Evolutionary conservation across 2,797 vertebrate species (phyloP), one percentile per base, ranked within the genome.

Genomic region (Choloepus didactylus): DNA sequence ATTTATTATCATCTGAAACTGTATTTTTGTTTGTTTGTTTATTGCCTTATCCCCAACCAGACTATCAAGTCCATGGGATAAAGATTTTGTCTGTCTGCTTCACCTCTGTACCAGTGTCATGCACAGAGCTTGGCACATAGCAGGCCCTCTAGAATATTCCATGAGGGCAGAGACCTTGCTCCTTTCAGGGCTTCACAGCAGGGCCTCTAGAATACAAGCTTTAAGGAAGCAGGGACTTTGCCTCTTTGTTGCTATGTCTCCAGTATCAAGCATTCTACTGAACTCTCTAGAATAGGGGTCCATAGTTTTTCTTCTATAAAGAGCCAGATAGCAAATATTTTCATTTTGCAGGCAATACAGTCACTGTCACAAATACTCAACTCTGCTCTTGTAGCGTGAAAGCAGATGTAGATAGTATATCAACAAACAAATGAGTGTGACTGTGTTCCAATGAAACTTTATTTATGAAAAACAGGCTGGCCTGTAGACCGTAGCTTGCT

Each of bases 391-490:
- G 6, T 60, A 29, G 4, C 14, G 1, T 77, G 76, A 77, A 79
- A 38, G 67, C 51, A 80, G 23, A 64, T 23, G 18, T 41, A 38
- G 35, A 41, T 59, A 51, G 54, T 56, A 59, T 18, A 1, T 79
- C 35, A 49, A 56, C 4, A 59, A 86, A 54, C 41, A 29, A 84
- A 51, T 9, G 46, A 15, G 16, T n/a, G 49, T 81, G 67, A 23
- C 35, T 62, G 9, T 69, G 79, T 87, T 60, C 25, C 31, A 76
- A 44, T 95, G 86, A 84, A 96, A 91, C 66, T 76, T 69, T 92
- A 60, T 72, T 93, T 93, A 31, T 25, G 46, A 80, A 86, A 86
- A 85, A 60, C 0, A 49, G 66, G 25, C 59, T 66, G 64, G 49
- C 10, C 38, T 44, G 69, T 10, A 72, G 41, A 72, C 41, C 23